Percentiles rank a stretch among this genome's conserved stretches.
Evolutionary conservation across 2,797 vertebrate genomes (phyloP).

Genomic region (Eurystomus glaucurus): DNA sequence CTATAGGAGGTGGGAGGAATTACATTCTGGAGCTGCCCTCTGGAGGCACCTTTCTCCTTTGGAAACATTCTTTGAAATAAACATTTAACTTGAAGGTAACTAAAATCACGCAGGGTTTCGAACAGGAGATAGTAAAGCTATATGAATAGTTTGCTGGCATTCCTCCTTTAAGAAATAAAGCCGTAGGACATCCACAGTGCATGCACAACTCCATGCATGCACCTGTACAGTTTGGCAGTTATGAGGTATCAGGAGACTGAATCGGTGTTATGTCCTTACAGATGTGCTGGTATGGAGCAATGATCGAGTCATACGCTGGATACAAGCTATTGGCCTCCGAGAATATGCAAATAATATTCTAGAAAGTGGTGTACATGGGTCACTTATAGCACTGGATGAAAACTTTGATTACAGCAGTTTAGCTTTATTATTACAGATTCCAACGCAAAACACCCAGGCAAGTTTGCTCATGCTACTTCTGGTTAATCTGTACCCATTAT

Average conservation of each 20-base stretch:
- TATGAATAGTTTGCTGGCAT: neutral
- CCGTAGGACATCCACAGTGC: neutral
- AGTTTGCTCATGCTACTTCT: slow-evolving; percentile 14
- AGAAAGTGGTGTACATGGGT: slow-evolving; percentile 98
- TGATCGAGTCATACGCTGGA: slow-evolving; percentile 96
- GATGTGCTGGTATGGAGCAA: slow-evolving; percentile 98
- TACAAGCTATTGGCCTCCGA: slow-evolving; percentile 96
- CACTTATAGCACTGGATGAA: slow-evolving; percentile 95
- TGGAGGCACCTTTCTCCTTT: neutral
- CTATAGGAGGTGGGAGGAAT: neutral
- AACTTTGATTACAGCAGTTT: slow-evolving; percentile 99
- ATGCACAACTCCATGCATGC: neutral
- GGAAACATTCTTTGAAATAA: neutral
- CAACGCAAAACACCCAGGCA: slow-evolving; percentile 98
- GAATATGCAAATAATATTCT: slow-evolving; percentile 96
- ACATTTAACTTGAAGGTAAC: neutral
- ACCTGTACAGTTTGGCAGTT: neutral
- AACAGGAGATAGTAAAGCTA: neutral
- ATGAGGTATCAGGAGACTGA: neutral
- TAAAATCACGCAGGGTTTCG: neutral
- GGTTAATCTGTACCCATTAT: neutral
- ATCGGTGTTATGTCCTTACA: slow-evolving; percentile 62
- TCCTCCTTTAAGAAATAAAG: neutral
- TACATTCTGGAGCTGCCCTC: neutral
- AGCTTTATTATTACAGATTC: slow-evolving; percentile 96